Evolutionary conservation across 2,113 vertebrate species (phyloP), one percentile per base, ranked within the genome.

Genomic region (Macquaria australasica): DNA sequence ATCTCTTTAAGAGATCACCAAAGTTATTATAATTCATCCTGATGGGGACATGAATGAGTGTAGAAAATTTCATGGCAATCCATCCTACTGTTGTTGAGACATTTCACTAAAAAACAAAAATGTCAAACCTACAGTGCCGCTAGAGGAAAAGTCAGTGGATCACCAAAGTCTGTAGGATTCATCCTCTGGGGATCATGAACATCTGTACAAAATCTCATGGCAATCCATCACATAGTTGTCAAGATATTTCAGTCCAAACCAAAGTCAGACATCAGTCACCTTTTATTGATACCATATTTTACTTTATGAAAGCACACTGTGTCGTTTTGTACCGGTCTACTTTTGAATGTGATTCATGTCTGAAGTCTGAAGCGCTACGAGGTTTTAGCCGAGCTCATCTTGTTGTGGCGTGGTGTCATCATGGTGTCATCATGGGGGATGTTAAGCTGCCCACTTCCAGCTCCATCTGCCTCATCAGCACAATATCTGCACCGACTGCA

Each of bases 391-490:
- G 78, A 86, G 89, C 88, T 89, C 89, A 84, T 83, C 89, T 80
- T 66, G 79, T 79, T 84, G 67, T 79, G 25, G 21, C 34, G 9
- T 18, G 9, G 25, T 86, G 78, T 87, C 83, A 55, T 90, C 69
- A 15, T 21, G 9, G 25, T 84, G 80, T 85, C 82, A 55, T 89
- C 69, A 56, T 55, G 45, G 67, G 28, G 23, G 64, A 73, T 5
- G 72, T 55, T 68, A 67, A 87, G 51, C 80, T 79, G 63, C 79
- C 37, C 51, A 63, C 80, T 59, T 82, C 59, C 85, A 73, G 78
- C 21, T 83, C 78, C 25, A 48, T 66, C 73, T 79, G 87, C 85
- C 64, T 85, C 80, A 51, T 88, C 88, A 88, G 88, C 88, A 89
- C 84, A 90, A 77, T 37, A 72, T 87, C 78, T 72, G 79, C 64